A percentile compares a stretch with the other conserved stretches of the same genome.
Conservation (phyloP, 1,140 invertebrate species). For the Solen grandis region DNA sequence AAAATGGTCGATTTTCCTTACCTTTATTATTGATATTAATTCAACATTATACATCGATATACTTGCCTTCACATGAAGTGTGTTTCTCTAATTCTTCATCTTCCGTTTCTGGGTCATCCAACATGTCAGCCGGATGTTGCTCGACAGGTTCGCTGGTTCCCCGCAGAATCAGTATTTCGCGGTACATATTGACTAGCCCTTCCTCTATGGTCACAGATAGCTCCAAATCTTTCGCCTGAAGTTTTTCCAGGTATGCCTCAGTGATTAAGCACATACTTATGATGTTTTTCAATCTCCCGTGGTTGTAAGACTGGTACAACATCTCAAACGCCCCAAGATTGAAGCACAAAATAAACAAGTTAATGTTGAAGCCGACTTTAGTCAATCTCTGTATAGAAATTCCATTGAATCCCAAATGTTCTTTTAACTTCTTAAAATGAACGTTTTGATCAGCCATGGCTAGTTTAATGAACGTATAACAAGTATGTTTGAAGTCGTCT, state of each 20-base stretch:
- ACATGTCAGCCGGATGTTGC: neutral
- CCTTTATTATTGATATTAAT: too few species aligned
- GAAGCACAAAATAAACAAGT: conserved; percentile 24
- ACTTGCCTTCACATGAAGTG: too few species aligned
- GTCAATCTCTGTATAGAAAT: conserved; percentile 41
- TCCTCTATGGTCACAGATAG: conserved; percentile 34
- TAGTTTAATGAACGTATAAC: conserved; percentile 35
- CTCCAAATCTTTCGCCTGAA: conserved; percentile 22
- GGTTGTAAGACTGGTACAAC: conserved; percentile 23
- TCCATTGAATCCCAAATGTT: conserved; percentile 19
- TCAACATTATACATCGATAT: too few species aligned
- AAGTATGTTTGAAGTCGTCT: conserved; percentile 41
- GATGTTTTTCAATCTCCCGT: conserved; percentile 44
- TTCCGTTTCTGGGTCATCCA: neutral
- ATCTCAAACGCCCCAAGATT: conserved; percentile 48
- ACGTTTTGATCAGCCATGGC: conserved; percentile 6
- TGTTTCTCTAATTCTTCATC: neutral
- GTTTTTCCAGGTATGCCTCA: conserved; percentile 1
- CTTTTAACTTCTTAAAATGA: conserved; percentile 25
- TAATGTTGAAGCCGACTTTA: conserved; percentile 40
- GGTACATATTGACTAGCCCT: conserved; percentile 29
- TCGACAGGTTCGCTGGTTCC: neutral
- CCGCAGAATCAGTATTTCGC: conserved; percentile 35
- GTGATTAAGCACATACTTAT: conserved; percentile 24
- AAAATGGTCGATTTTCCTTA: too few species aligned